Evolutionary conservation across 1,140 invertebrate genomes (phyloP).

Genomic region (Schlechtendalia chinensis): DNA sequence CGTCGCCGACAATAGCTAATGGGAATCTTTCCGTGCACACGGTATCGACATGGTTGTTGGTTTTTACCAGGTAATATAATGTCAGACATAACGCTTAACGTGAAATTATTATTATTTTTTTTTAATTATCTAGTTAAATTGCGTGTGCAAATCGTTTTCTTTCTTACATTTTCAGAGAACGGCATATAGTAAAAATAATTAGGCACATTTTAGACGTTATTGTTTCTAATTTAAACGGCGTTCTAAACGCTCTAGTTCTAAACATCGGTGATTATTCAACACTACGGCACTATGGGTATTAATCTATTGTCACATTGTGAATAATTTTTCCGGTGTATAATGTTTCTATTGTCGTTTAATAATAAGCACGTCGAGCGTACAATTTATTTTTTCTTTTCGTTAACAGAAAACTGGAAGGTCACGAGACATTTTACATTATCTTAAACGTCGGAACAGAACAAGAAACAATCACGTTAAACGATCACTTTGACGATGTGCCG

Average conservation of each 20-base stretch:
- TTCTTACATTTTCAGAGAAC: no score
- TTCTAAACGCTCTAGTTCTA: no score
- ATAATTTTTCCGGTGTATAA: no score
- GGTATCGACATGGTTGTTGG: constrained; percentile 40
- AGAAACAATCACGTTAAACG: constrained; percentile 30
- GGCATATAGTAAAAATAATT: no score
- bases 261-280: no score
- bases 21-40: constrained; percentile 56
- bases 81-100: no score
- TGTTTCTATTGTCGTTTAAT: neutral
- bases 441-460: constrained; percentile 48
- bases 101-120: no score
- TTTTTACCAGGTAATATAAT: constrained; percentile 50
- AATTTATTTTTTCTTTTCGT: neutral
- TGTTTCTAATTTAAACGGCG: no score
- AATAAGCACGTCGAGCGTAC: neutral
- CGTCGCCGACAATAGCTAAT: constrained; percentile 54
- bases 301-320: neutral
- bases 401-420: constrained; percentile 41
- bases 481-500: constrained; percentile 21
- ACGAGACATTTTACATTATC: constrained; percentile 28
- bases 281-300: no score
- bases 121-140: no score
- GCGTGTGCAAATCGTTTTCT: no score
- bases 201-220: no score